phyloP scores from a whole-genome alignment of 2,888 invertebrate species.

The Caenorhabditis sp. region DNA sequence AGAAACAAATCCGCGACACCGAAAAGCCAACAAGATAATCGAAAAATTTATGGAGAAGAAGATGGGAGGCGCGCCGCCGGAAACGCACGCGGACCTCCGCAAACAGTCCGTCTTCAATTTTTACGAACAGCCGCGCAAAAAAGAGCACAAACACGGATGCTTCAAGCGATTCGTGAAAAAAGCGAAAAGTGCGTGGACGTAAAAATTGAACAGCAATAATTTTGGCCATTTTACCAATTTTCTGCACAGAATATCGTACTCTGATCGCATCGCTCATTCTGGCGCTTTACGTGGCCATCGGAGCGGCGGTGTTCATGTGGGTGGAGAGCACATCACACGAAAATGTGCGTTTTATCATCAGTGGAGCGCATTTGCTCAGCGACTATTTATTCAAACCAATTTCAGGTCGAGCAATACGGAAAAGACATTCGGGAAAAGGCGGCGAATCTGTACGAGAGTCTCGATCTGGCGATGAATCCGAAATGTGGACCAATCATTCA shows the following conservation, averaged over 20 bases:
- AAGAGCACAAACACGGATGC: too few species aligned
- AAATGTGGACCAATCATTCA: slow-evolving; percentile 7
- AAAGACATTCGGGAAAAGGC: slow-evolving; percentile 3
- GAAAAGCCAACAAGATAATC: slow-evolving; percentile 19
- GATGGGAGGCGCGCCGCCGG: slow-evolving; percentile 15
- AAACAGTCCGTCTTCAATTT: slow-evolving; percentile 28
- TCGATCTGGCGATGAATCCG: not conserved
- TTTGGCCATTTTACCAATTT: not conserved
- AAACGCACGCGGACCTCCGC: slow-evolving; percentile 10
- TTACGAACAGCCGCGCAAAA: too few species aligned
- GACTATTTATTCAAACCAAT: not conserved
- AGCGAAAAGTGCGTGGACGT: slow-evolving; percentile 14
- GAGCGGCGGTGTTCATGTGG: slow-evolving; percentile 11
- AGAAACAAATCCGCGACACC: too few species aligned
- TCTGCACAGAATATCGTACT: slow-evolving; percentile 14
- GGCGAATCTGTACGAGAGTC: not conserved
- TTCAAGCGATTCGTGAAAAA: slow-evolving; percentile 2
- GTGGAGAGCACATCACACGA: slow-evolving; percentile 7
- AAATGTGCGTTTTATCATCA: not conserved
- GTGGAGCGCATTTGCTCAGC: not conserved
- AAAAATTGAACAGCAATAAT: not conserved
- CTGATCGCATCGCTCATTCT: slow-evolving; percentile 10
- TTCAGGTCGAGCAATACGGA: slow-evolving; percentile 4
- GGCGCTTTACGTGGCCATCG: not conserved
- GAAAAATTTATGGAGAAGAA: slow-evolving; percentile 25